Conservation (phyloP, 2,888 invertebrate species). For the Argyresthia goedartella region DNA sequence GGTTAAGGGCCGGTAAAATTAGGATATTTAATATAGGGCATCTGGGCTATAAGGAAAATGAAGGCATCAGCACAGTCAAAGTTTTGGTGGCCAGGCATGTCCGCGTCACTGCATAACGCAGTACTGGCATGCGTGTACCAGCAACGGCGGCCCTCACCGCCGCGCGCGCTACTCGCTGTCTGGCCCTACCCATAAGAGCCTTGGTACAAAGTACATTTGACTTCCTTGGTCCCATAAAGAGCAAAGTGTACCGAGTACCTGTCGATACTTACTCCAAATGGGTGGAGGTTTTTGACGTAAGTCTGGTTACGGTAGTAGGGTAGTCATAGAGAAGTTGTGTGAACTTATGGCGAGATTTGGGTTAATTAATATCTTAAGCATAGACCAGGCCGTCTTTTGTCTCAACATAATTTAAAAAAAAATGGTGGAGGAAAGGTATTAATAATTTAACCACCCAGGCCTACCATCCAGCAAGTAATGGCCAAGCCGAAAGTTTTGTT, state of each 20-base stretch:
- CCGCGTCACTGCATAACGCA: background rate
- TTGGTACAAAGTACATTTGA: conserved; percentile 16
- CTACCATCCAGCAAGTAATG: too few species aligned
- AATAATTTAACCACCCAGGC: conserved; percentile 10
- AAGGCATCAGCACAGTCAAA: background rate
- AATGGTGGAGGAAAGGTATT: conserved; percentile 14
- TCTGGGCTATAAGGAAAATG: background rate
- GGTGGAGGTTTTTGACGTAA: conserved; percentile 16
- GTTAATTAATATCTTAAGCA: conserved; percentile 12
- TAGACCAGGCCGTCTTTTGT: conserved; percentile 14
- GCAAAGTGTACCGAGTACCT: conserved; percentile 10
- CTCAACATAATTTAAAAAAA: conserved; percentile 11
- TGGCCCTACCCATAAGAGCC: conserved; percentile 13
- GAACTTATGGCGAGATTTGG: conserved; percentile 14
- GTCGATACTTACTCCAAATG: conserved; percentile 13
- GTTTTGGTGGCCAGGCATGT: background rate
- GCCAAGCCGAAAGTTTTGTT: too few species aligned
- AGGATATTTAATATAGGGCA: background rate
- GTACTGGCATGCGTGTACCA: background rate
- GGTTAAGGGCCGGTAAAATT: conserved; percentile 7
- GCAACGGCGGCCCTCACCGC: conserved; percentile 6
- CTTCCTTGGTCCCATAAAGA: conserved; percentile 15
- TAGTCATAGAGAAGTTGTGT: too few species aligned
- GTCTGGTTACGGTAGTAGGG: conserved; percentile 1
- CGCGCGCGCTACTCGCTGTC: conserved; percentile 12